Evolutionary conservation across 2,888 invertebrate genomes (phyloP).

Genomic region (Drosophila robusta): DNA sequence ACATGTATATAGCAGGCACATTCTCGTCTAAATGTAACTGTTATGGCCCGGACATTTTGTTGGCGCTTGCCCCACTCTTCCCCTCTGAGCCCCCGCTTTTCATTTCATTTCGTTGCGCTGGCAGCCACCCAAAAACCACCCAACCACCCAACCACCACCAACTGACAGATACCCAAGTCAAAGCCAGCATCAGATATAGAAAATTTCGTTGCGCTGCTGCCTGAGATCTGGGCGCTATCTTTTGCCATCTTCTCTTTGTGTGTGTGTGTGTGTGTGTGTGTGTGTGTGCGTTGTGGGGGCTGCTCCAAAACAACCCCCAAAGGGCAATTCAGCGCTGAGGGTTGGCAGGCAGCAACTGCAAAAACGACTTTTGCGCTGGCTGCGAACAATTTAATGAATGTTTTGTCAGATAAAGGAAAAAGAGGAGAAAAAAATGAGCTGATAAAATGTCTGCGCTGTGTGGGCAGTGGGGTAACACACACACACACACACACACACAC

Average conservation of each 20-base stretch:
- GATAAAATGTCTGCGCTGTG: conserved; percentile 55
- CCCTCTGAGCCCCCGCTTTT: no score
- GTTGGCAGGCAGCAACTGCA: conserved; percentile 52
- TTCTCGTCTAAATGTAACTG: conserved; percentile 66
- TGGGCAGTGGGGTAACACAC: conserved; percentile 45
- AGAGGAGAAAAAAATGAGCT: conserved; percentile 51
- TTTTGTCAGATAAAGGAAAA: conserved; percentile 73
- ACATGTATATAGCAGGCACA: conserved; percentile 5
- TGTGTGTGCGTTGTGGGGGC: conserved; percentile 39
- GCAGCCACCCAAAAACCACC: conserved; percentile 28
- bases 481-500: conserved; percentile 21
- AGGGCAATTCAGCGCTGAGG: conserved; percentile 57
- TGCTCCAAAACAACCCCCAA: conserved; percentile 77
- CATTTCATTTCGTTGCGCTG: conserved; percentile 37
- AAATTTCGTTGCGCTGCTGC: conserved; percentile 70
- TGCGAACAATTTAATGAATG: conserved; percentile 78
- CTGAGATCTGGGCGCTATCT: conserved; percentile 73
- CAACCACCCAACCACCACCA: conserved; percentile 23
- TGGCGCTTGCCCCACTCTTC: conserved; percentile 33
- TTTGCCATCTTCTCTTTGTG: conserved; percentile 70
- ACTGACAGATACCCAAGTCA: conserved; percentile 56
- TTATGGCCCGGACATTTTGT: conserved; percentile 67
- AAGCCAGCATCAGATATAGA: conserved; percentile 77
- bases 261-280: conserved; percentile 19
- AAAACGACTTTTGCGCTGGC: conserved; percentile 49